These are phyloP conservation scores for Procavia capensis DNA, from an alignment of 2,113 vertebrate genomes.

Conservation along the genomic window DNA sequence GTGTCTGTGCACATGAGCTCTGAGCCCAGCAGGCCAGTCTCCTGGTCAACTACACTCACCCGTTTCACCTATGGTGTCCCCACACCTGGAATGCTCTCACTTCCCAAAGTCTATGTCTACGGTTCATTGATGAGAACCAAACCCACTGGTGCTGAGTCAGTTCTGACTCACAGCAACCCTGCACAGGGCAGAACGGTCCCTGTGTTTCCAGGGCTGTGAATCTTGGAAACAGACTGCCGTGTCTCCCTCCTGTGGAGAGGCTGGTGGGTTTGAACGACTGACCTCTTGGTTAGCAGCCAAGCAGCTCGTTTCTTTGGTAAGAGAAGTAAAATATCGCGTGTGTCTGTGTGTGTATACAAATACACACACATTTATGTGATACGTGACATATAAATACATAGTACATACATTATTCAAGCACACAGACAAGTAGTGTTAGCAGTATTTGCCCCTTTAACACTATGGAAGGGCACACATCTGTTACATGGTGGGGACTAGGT, in stretches of 20 bases:
- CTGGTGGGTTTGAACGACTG: no score
- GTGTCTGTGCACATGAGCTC: fast-evolving
- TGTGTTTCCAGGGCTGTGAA: no score
- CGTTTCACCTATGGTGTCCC: no score
- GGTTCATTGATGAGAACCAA: neutral
- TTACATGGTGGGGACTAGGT: neutral
- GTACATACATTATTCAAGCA: fast-evolving
- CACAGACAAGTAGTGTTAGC: fast-evolving
- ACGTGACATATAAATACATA: fast-evolving
- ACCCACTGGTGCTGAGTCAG: no score
- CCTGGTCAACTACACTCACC: fast-evolving
- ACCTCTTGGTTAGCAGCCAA: no score
- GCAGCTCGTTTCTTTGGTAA: no score
- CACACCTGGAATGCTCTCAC: neutral
- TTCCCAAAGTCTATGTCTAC: neutral
- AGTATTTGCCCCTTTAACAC: neutral
- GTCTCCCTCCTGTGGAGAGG: no score
- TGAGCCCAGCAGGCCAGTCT: fast-evolving
- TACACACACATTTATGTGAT: fast-evolving
- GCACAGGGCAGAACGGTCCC: no score
- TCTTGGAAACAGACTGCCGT: no score
- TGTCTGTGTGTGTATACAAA: no score
- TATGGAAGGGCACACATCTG: fast-evolving
- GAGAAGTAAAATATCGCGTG: neutral
- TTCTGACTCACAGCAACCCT: no score